A percentile compares a stretch with the other conserved stretches of the same genome.
Evolutionary conservation across 2,113 vertebrate genomes (phyloP).

Genomic region (Ia io): DNA sequence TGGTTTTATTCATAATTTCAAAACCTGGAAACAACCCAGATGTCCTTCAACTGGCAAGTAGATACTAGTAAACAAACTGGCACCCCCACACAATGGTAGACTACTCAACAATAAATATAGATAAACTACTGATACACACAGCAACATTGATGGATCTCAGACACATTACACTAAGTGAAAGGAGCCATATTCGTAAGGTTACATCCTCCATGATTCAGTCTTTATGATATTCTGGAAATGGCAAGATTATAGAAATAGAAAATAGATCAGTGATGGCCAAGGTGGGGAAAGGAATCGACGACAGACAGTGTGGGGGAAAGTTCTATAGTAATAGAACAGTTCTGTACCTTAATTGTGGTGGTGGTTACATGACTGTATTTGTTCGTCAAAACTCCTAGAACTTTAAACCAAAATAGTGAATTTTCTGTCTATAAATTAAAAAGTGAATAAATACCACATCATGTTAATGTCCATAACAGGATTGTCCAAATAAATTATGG

Average conservation of each 20-base stretch:
- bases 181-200: background rate
- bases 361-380: background rate
- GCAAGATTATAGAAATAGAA: background rate
- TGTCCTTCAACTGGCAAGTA: background rate
- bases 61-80: background rate
- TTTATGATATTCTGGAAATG: background rate
- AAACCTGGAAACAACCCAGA: background rate
- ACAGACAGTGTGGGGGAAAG: background rate
- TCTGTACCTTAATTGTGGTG: background rate
- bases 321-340: background rate
- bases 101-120: background rate
- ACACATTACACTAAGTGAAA: background rate
- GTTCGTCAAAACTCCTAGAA: background rate
- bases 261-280: background rate
- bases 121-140: background rate
- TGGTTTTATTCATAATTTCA: slow-evolving; percentile 7
- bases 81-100: background rate
- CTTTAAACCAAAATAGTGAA: background rate
- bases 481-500: background rate
- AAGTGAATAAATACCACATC: background rate
- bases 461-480: background rate
- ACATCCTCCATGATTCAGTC: background rate
- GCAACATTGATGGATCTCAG: background rate
- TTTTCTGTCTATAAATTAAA: background rate
- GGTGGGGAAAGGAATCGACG: background rate